phyloP scores from a whole-genome alignment of 64 coral and sea anemone species.

The Stylophora pistillata region DNA sequence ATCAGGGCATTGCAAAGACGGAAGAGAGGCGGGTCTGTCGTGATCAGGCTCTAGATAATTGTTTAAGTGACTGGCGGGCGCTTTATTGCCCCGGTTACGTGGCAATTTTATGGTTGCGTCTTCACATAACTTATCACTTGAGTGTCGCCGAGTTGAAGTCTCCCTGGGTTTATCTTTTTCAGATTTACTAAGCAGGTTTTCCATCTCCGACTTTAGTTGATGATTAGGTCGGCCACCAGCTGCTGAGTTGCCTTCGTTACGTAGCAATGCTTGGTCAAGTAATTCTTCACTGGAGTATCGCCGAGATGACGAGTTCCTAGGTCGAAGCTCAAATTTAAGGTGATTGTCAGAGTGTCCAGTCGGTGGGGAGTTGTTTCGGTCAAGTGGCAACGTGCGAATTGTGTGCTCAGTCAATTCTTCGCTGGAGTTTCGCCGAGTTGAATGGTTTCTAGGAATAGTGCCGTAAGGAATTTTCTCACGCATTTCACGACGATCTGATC shows the following conservation, averaged over 20 bases:
- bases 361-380: background rate
- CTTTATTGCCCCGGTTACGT: background rate
- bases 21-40: constrained; percentile 18
- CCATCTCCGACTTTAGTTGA: too few species aligned
- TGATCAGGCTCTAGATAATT: background rate
- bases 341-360: too few species aligned
- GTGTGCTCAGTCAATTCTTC: background rate
- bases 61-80: background rate
- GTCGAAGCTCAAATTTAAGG: too few species aligned
- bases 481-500: background rate
- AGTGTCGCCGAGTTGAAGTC: background rate
- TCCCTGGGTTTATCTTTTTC: too few species aligned
- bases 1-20: constrained; percentile 3
- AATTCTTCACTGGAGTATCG: constrained; percentile 32
- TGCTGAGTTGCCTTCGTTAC: background rate
- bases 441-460: background rate
- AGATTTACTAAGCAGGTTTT: too few species aligned
- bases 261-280: background rate
- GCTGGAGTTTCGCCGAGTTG: constrained; percentile 2
- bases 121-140: background rate
- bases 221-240: too few species aligned
- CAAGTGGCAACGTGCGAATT: background rate
- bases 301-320: background rate
- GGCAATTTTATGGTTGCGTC: background rate
- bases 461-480: background rate